These are phyloP conservation scores for Uromys caudimaculatus DNA, from an alignment of 2,797 vertebrate species.

Conservation along the genomic window DNA sequence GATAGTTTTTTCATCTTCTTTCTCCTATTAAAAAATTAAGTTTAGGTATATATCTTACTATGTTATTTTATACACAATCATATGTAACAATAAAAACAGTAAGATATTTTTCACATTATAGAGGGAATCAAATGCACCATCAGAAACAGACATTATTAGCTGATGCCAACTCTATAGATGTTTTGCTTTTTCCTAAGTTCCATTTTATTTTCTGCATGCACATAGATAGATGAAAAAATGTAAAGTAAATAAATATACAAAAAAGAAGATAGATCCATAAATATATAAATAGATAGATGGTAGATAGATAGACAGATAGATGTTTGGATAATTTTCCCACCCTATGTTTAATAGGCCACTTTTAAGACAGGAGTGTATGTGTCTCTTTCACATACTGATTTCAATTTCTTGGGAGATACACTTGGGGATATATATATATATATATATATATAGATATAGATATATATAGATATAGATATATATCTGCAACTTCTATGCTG, in stretches of 20 bases:
- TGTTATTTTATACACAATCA: not conserved
- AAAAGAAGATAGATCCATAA: not conserved
- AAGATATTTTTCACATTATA: not conserved
- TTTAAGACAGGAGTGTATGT: not conserved
- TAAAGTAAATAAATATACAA: not conserved
- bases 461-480: not conserved
- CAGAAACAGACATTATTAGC: not conserved
- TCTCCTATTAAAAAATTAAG: not conserved
- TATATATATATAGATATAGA: not conserved
- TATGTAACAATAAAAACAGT: not conserved
- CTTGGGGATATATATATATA: no score
- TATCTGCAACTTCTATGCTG: rapidly evolving
- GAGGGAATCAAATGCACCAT: not conserved
- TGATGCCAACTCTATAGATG: not conserved
- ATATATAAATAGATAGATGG: not conserved
- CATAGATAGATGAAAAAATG: not conserved
- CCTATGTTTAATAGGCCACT: not conserved
- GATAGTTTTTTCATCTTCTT: not conserved
- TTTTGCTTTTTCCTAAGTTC: not conserved
- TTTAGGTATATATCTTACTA: not conserved
- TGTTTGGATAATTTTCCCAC: no score
- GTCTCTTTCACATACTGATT: not conserved
- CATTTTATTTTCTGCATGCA: not conserved
- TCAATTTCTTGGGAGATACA: not conserved
- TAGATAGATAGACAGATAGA: not conserved